Evolutionary conservation across 2,113 vertebrate species (phyloP), one percentile per base, ranked within the genome.

Genomic region (Ibidorhyncha struthersii): DNA sequence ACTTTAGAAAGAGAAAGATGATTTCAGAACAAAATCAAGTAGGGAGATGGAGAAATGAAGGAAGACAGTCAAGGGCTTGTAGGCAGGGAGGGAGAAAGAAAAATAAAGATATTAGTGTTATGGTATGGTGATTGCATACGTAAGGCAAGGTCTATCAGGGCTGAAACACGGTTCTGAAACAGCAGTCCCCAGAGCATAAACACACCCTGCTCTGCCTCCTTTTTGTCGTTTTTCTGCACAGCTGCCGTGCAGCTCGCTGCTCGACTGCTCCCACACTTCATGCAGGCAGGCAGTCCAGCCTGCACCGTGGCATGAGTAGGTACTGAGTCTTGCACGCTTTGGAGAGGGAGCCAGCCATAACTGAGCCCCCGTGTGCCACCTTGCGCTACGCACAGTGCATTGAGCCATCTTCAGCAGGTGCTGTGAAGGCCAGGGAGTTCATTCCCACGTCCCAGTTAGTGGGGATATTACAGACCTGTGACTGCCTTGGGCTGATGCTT

Each of bases 241-340:
- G 22, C 9, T 55, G 27, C 45, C 50, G 30, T 17, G 5, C 2
- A 70, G 3, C 27, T 61, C 0, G 1, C 43, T 43, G 53, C 10
- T 14, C 25, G 7, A 4, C 41, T 38, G 26, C 14, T 8, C 43
- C 9, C 23, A 19, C 21, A 0, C 26, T 16, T 9, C 36, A 13
- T 1, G 6, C 26, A 52, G 15, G 8, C 25, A 25, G 45, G 29
- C 34, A 61, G 43, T n/a, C 43, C 43, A 47, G 23, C 18, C 63
- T 61, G 29, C 1, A 1, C 52, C 11, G 4, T 2, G 16, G 18
- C 0, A 25, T 4, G 12, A 6, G 22, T 50, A 50, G 22, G 49
- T 50, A 50, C 49, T 50, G 49, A 50, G 49, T 50, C 49, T 50
- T 50, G 49, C 12, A 25, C 21, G 22, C 49, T 50, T 23, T 50